Evolutionary conservation across 1,140 invertebrate genomes (phyloP), one percentile per base, ranked within the genome.

Genomic region (Thrips palmi): DNA sequence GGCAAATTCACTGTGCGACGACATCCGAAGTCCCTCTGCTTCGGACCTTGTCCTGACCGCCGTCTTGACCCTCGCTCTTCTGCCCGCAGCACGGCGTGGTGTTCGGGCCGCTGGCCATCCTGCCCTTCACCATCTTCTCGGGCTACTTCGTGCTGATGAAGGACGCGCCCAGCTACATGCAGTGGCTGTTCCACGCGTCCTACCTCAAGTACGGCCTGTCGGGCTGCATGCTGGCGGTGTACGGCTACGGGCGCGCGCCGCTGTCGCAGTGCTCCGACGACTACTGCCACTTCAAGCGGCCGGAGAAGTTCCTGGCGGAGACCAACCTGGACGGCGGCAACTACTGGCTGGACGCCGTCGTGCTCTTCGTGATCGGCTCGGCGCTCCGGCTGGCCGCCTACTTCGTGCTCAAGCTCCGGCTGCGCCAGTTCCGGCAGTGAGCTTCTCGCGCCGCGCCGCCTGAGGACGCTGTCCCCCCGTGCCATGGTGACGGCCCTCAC

Each of bases 101-200:
- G 47, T 69, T 93, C 52, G 88, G 86, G 15, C 85, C 87, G 17
- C 60, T 78, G 5, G 70, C 74, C 31, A 75, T 85, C 40, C 74
- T 82, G 55, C 88, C 83, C 1, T 86, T 92, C 49, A 66, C 84
- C 6, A 66, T 91, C 43, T 93, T 86, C 49, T 79, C 74, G 29
- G 88, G 88, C 12, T 92, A 92, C 59, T 92, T 96, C 50, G 71
- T 93, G 1, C 77, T 74, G 45, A 67, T 83, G 40, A 71, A 70
- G 39, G 84, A 88, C 47, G 81, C 86, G 2, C 86, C 84, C 11
- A 52, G 57, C 0, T 78, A 73, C 45, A 60, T 88, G 33, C 69
- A 72, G 32, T 92, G 85, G 83, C 45, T 93, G 3, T 88, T 89
- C 46, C 81, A 91, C 48, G n/a, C n/a, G n/a, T n/a, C n/a, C n/a